These are phyloP conservation scores for Melangyna quadrimaculata DNA, from an alignment of 2,888 invertebrate genomes.

Conservation along the genomic window DNA sequence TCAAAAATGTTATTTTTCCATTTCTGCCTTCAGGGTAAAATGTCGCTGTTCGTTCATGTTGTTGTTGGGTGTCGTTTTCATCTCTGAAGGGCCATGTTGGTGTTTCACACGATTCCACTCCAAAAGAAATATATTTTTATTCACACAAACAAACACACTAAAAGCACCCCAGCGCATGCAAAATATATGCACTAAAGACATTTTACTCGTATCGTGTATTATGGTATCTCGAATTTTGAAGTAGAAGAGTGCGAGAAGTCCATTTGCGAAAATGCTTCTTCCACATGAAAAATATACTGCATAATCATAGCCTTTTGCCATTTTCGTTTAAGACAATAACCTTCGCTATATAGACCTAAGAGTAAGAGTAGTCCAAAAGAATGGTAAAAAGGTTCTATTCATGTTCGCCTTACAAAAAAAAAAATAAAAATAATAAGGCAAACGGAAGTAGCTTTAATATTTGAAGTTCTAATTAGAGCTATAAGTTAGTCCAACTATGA, in stretches of 20 bases:
- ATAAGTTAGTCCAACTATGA: neutral
- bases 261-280: constrained; percentile 44
- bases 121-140: neutral
- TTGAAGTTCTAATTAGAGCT: neutral
- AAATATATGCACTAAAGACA: constrained; percentile 14
- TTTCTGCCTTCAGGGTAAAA: constrained; percentile 52
- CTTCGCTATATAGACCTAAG: constrained; percentile 56
- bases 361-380: constrained; percentile 29
- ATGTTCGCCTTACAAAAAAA: neutral
- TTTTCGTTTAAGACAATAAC: constrained; percentile 58
- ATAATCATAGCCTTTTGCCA: constrained; percentile 59
- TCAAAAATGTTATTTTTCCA: constrained; percentile 68
- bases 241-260: constrained; percentile 10
- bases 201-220: constrained; percentile 13
- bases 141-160: neutral
- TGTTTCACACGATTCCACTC: constrained; percentile 5
- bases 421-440: neutral
- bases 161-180: constrained; percentile 1
- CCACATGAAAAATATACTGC: constrained; percentile 58
- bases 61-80: constrained; percentile 35
- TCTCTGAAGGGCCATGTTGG: neutral
- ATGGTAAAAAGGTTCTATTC: neutral
- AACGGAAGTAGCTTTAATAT: neutral
- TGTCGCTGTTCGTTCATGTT: constrained; percentile 52
- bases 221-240: constrained; percentile 2